phyloP scores from a whole-genome alignment of 1,140 invertebrate genomes.

The Leptopilina clavipes region DNA sequence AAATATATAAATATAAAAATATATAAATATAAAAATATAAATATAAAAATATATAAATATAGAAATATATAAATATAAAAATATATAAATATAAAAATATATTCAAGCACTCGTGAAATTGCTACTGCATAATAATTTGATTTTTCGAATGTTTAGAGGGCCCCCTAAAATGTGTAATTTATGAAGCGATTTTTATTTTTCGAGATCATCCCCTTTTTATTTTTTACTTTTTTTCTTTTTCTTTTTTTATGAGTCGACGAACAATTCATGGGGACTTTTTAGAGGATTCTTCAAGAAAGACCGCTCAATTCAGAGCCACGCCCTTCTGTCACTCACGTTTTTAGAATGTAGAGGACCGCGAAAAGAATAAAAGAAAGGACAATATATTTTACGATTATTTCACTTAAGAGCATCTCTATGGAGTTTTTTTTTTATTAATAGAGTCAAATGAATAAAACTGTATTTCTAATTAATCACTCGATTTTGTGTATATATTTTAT shows the following conservation, averaged over 20 bases:
- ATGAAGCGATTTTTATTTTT: conserved; percentile 5
- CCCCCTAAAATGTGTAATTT: neutral
- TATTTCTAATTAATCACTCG: too few species aligned
- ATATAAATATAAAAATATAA: too few species aligned
- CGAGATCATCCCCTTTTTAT: neutral
- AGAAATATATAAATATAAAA: too few species aligned
- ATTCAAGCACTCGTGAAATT: neutral
- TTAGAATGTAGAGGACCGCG: conserved; percentile 43
- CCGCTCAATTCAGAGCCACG: conserved; percentile 18
- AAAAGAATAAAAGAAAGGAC: conserved; percentile 27
- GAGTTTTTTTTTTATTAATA: too few species aligned
- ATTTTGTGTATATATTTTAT: too few species aligned
- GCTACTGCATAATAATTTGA: neutral
- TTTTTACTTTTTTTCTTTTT: too few species aligned
- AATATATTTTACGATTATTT: conserved; percentile 49
- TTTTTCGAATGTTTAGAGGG: neutral
- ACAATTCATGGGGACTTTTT: conserved; percentile 7
- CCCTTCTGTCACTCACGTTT: neutral
- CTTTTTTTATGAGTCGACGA: conserved; percentile 10
- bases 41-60: too few species aligned
- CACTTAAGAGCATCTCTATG: conserved; percentile 11
- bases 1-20: too few species aligned
- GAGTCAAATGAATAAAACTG: too few species aligned
- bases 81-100: too few species aligned
- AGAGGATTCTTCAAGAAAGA: conserved; percentile 7